These are phyloP conservation scores for Carassius auratus DNA, from an alignment of 2,113 vertebrate genomes.

Conservation along the genomic window DNA sequence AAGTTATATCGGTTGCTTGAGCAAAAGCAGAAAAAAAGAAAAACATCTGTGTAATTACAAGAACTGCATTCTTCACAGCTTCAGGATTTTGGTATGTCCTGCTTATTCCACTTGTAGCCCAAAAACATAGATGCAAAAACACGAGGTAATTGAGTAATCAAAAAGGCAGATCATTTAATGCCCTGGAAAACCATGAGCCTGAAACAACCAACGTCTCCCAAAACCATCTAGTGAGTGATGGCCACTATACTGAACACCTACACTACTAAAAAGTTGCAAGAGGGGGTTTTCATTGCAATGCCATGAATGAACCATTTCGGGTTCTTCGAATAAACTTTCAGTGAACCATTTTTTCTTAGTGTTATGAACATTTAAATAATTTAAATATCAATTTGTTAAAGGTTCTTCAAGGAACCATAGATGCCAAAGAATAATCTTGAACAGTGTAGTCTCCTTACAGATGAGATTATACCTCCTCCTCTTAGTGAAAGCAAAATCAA, in stretches of 20 bases:
- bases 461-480: background rate
- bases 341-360: background rate
- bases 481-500: background rate
- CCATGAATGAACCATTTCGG: too few relatives aligned
- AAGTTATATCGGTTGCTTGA: background rate
- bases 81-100: background rate
- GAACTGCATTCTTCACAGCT: too few relatives aligned
- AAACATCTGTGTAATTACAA: background rate
- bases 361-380: background rate
- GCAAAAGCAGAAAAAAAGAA: background rate
- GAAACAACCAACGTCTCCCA: background rate
- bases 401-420: background rate
- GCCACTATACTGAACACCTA: background rate
- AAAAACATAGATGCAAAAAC: background rate
- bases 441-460: background rate
- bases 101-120: background rate
- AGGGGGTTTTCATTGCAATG: too few relatives aligned
- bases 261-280: background rate
- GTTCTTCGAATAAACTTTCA: too few relatives aligned
- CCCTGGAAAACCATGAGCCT: background rate
- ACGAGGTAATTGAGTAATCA: conserved; percentile 25
- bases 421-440: background rate
- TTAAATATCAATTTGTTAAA: background rate
- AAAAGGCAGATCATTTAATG: background rate
- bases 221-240: background rate